Base-by-base conservation (phyloP, 2,797 vertebrate species). In the Scleropages formosus region DNA sequence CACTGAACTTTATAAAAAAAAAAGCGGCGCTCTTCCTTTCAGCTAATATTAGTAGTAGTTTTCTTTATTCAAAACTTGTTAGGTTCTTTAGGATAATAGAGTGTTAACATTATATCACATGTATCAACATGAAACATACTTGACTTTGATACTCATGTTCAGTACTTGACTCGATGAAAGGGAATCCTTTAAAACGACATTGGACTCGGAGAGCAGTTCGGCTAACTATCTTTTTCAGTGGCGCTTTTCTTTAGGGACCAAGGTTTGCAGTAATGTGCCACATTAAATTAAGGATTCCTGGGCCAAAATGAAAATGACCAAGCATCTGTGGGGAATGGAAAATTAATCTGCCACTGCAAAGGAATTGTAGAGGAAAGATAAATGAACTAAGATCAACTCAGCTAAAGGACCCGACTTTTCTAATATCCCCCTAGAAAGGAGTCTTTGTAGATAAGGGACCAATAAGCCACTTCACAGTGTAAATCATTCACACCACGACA, bases 291-390 rank as follows among this genome's bases (percentile, higher is more conserved):
- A 61, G 27, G 58, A 72, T 10, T 39, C 1, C 31, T 61, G 58
- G 58, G 71, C 56, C n/a, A 72, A 61, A 72, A 72, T 31, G 24
- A 72, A 72, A 72, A 47, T 39, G 58, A 61, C 71, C 53, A 13
- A 72, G 70, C n/a, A 72, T 72, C 56, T 58, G 58, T 31, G 56
- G 56, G 58, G 71, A 61, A 72, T n/a, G 46, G 71, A 72, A 61
- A 72, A 72, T 72, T 27, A 72, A 72, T 72, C 56, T 72, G 71
- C 71, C 71, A 72, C 71, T 60, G 71, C 26, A 27, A 56, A 61
- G 58, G 56, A 72, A 72, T 60, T 60, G 27, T 39, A 61, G 31
- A 72, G 58, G 71, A 72, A 71, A 51, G 71, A 72, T 61, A 72
- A 72, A 72, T 61, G 71, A 72, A 72, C 71, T 18, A 31, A 61